Evolutionary conservation across 2,113 vertebrate species (phyloP).

Genomic region (Dolichallabes microphthalmus): DNA sequence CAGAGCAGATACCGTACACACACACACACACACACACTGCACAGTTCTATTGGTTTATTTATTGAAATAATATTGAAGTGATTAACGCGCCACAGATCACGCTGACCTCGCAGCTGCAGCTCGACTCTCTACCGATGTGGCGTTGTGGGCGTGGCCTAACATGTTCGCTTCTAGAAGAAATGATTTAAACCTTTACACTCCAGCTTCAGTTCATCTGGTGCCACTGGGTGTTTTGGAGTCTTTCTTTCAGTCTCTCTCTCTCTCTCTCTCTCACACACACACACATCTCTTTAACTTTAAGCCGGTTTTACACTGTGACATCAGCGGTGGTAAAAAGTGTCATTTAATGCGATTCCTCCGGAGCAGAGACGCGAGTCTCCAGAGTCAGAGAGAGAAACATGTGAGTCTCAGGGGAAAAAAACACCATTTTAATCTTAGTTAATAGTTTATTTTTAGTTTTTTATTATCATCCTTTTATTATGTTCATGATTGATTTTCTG

Average conservation of each 20-base stretch:
- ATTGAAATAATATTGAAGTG: neutral
- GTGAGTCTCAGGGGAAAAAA: too few species aligned
- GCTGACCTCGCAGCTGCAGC: neutral
- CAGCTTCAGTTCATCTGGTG: constrained; percentile 15
- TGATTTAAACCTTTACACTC: neutral
- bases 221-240: neutral
- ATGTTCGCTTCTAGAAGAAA: neutral
- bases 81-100: neutral
- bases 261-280: constrained; percentile 16
- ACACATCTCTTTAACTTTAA: constrained; percentile 12
- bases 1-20: neutral
- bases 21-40: neutral
- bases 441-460: too few species aligned
- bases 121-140: neutral
- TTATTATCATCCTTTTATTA: too few species aligned
- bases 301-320: constrained; percentile 1
- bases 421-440: too few species aligned
- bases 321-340: too few species aligned
- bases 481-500: too few species aligned
- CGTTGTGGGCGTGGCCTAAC: neutral
- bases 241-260: neutral
- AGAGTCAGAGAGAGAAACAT: too few species aligned
- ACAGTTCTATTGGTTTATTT: neutral
- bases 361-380: too few species aligned
- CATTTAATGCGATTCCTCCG: too few species aligned